Percentiles rank a stretch among this genome's conserved stretches.
Evolutionary conservation across 2,113 vertebrate genomes (phyloP).

Genomic region (Chiloscyllium plagiosum): DNA sequence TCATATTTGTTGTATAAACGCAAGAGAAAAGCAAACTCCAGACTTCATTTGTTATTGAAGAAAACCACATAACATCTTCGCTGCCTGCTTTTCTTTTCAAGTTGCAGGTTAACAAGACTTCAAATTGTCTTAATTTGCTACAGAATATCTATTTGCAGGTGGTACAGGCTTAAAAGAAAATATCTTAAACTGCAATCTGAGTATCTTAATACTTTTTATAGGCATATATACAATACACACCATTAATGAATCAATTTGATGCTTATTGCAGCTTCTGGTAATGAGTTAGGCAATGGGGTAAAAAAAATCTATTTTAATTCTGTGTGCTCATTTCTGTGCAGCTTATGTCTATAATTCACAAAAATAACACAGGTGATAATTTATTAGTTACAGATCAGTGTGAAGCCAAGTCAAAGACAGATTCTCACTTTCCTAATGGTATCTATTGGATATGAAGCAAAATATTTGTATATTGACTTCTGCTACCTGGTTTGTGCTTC

Average conservation of each 20-base stretch:
- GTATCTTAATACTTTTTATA: neutral
- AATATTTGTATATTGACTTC: neutral
- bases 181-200: constrained; percentile 10
- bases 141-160: neutral
- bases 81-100: neutral
- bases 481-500: neutral
- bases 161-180: neutral
- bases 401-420: neutral
- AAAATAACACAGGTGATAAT: neutral
- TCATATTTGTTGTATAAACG: neutral
- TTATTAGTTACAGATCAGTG: neutral
- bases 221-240: neutral
- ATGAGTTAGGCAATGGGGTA: constrained; percentile 24
- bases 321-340: constrained; percentile 10
- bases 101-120: constrained; percentile 21
- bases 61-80: neutral
- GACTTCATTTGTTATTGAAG: neutral
- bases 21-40: neutral
- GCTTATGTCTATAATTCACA: neutral
- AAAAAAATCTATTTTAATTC: constrained; percentile 34
- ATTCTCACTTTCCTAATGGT: neutral
- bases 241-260: constrained; percentile 26
- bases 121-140: constrained; percentile 28
- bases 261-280: constrained; percentile 17
- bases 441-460: neutral